These are phyloP conservation scores for Melanotaenia parkinsoni DNA, from an alignment of 2,797 vertebrate species.

Conservation along the genomic window DNA sequence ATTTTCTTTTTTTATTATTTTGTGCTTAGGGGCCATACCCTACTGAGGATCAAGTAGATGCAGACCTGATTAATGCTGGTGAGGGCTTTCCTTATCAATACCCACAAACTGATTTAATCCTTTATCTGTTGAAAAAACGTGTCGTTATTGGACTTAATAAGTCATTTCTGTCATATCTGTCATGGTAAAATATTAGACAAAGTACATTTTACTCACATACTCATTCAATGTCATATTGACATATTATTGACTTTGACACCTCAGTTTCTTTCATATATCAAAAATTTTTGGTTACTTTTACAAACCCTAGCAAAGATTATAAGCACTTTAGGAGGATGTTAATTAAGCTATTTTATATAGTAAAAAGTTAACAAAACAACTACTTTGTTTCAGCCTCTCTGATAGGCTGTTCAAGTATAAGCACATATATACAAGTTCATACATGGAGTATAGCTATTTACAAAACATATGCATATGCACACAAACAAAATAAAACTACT, in stretches of 20 bases:
- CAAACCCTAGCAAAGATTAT: too few species aligned
- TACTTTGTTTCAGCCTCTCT: too few species aligned
- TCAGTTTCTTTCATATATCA: background rate
- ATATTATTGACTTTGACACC: background rate
- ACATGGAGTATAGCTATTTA: too few species aligned
- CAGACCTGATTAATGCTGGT: slow-evolving; percentile 98
- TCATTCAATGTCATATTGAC: background rate
- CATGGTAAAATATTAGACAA: background rate
- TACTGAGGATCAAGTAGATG: slow-evolving; percentile 88
- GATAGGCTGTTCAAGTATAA: too few species aligned
- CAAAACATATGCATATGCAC: too few species aligned
- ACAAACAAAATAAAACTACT: too few species aligned
- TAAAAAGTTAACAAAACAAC: too few species aligned
- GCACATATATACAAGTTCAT: too few species aligned
- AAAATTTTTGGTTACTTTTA: background rate
- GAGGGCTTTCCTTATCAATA: slow-evolving; percentile 54
- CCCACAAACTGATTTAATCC: background rate
- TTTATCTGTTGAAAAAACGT: background rate
- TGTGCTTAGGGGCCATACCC: slow-evolving; percentile 93
- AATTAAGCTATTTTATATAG: too few species aligned
- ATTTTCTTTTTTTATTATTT: slow-evolving; percentile 46
- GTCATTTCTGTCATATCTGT: background rate
- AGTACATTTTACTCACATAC: background rate
- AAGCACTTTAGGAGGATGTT: too few species aligned
- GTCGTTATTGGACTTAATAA: background rate